Evolutionary conservation across 2,888 invertebrate species (phyloP).

Genomic region (Rugalucina vietnamica): DNA sequence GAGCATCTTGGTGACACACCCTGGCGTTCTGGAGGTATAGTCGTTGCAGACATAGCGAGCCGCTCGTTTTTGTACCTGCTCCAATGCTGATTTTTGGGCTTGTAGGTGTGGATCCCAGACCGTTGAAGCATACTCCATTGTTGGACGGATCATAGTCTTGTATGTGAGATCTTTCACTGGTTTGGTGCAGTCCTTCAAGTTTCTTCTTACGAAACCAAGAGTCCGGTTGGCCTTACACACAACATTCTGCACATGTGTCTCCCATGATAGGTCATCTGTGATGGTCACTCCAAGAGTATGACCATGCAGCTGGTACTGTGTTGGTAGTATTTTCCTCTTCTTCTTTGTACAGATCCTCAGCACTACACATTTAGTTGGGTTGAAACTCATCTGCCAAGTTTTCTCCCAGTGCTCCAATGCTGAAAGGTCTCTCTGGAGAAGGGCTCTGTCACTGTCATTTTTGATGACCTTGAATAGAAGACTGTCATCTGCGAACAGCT

Average conservation of each 20-base stretch:
- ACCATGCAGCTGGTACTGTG: neutral
- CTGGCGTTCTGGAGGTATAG: neutral
- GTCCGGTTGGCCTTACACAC: neutral
- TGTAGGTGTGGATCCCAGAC: neutral
- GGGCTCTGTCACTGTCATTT: neutral
- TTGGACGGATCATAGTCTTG: neutral
- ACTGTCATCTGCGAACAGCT: constrained; percentile 5
- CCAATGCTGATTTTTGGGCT: neutral
- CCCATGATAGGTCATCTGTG: neutral
- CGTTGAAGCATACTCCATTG: neutral
- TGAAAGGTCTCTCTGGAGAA: neutral
- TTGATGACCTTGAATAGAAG: neutral
- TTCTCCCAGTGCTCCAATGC: neutral
- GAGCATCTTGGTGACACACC: neutral
- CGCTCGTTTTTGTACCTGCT: neutral
- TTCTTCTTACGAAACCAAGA: neutral
- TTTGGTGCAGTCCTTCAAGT: neutral
- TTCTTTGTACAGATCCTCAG: neutral
- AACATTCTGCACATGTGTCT: neutral
- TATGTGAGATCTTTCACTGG: neutral
- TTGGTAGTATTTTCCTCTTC: neutral
- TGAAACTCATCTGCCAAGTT: constrained; percentile 9
- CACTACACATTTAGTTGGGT: constrained; percentile 4
- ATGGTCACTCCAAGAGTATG: neutral
- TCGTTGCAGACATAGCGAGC: neutral